A percentile compares a stretch with the other conserved stretches of the same genome.
phyloP scores from a whole-genome alignment of 2,113 vertebrate genomes.

The Rhadina sibilatrix region DNA sequence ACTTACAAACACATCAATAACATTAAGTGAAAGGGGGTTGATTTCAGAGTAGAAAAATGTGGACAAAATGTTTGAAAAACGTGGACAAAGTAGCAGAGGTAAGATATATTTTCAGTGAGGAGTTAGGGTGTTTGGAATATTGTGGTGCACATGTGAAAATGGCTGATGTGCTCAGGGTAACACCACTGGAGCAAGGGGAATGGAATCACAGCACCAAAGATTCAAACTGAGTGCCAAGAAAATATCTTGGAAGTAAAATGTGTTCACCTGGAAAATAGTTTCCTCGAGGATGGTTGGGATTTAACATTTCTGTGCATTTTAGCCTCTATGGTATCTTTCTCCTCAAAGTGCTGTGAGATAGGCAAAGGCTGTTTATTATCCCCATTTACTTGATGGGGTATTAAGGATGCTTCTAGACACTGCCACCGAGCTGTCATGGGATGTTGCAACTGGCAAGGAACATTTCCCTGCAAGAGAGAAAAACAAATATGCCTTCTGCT shows the following conservation, averaged over 20 bases:
- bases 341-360: background rate
- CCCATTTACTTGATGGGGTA: background rate
- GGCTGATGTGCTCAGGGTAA: background rate
- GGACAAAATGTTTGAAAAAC: background rate
- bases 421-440: rapidly evolving
- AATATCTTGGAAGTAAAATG: background rate
- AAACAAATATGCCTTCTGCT: background rate
- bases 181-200: background rate
- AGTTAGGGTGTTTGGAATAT: background rate
- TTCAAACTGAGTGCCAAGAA: background rate
- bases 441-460: background rate
- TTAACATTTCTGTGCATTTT: background rate
- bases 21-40: background rate
- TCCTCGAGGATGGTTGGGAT: background rate
- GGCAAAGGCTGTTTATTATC: background rate
- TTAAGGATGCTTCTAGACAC: background rate
- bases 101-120: background rate
- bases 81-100: background rate
- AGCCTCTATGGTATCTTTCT: background rate
- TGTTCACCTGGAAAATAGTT: background rate
- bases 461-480: background rate
- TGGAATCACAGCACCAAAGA: background rate
- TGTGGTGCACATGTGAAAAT: background rate
- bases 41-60: background rate
- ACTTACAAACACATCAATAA: background rate